Conservation (phyloP, 2,113 vertebrate genomes). For the Heterotis niloticus region DNA sequence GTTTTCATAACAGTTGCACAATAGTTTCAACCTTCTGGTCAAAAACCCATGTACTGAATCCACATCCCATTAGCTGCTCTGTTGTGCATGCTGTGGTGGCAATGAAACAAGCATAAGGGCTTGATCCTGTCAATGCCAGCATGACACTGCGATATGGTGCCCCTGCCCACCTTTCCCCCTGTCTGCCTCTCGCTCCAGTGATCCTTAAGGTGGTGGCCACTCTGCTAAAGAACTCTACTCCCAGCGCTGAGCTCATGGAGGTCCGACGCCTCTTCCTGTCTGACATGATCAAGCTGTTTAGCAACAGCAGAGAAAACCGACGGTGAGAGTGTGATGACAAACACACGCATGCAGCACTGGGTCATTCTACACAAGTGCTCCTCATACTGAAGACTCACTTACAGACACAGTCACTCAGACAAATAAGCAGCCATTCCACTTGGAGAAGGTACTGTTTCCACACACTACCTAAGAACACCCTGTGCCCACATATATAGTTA, state of each 20-base stretch:
- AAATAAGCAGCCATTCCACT: background rate
- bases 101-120: too few relatives aligned
- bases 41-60: too few relatives aligned
- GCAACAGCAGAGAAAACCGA: constrained; percentile 95
- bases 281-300: constrained; percentile 99
- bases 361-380: background rate
- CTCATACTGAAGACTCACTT: background rate
- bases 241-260: constrained; percentile 95
- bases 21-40: too few relatives aligned
- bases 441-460: constrained; percentile 1
- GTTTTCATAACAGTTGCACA: background rate
- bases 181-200: constrained; percentile 67
- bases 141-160: too few relatives aligned
- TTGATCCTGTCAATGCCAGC: too few relatives aligned
- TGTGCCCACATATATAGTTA: background rate
- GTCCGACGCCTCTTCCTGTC: constrained; percentile 94
- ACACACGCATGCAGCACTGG: background rate
- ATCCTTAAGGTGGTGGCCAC: constrained; percentile 98
- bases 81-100: too few relatives aligned
- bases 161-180: background rate
- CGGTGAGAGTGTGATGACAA: constrained; percentile 67
- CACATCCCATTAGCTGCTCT: too few relatives aligned
- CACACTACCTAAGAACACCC: background rate
- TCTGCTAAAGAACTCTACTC: constrained; percentile 91
- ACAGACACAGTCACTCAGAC: constrained; percentile 3